These are phyloP conservation scores for Cynoglossus semilaevis DNA, from an alignment of 2,113 vertebrate genomes.

Conservation along the genomic window DNA sequence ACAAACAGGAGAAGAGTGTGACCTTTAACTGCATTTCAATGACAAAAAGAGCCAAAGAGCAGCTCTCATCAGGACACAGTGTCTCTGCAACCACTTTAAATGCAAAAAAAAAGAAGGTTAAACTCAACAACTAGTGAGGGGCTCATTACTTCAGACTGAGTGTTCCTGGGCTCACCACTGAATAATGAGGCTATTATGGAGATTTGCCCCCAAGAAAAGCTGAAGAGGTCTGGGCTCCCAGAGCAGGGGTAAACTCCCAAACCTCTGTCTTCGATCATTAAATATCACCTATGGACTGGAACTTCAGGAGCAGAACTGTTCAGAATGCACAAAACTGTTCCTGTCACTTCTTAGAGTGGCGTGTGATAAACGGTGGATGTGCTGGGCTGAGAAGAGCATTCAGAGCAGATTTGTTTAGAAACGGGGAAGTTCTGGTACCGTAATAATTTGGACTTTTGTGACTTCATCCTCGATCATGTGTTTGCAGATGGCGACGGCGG, in stretches of 20 bases:
- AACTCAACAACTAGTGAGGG: slow-evolving; percentile 67
- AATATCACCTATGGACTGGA: slow-evolving; percentile 27
- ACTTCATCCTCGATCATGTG: slow-evolving; percentile 14
- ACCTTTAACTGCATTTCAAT: slow-evolving; percentile 36
- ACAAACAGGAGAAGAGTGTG: slow-evolving; percentile 9
- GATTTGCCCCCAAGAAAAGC: slow-evolving; percentile 65
- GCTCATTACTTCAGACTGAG: slow-evolving; percentile 70
- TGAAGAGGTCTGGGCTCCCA: slow-evolving; percentile 55
- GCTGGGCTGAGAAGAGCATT: slow-evolving; percentile 19
- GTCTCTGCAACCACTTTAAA: slow-evolving; percentile 42
- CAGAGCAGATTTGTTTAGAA: slow-evolving; percentile 23
- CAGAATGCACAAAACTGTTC: slow-evolving; percentile 26
- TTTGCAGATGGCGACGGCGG: slow-evolving; percentile 8
- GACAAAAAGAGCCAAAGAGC: slow-evolving; percentile 38
- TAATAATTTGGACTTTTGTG: slow-evolving; percentile 16
- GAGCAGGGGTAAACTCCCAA: slow-evolving; percentile 38
- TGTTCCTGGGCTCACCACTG: slow-evolving; percentile 62
- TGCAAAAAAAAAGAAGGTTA: slow-evolving; percentile 50
- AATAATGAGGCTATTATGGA: slow-evolving; percentile 80
- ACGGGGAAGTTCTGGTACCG: slow-evolving; percentile 2
- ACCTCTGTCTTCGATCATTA: slow-evolving; percentile 44
- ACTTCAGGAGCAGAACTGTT: slow-evolving; percentile 12
- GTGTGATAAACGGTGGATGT: slow-evolving; percentile 46
- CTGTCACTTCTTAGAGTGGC: slow-evolving; percentile 25
- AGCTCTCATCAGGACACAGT: slow-evolving; percentile 61